Conservation (phyloP, 2,888 invertebrate genomes). For the Epinotia ramella region DNA sequence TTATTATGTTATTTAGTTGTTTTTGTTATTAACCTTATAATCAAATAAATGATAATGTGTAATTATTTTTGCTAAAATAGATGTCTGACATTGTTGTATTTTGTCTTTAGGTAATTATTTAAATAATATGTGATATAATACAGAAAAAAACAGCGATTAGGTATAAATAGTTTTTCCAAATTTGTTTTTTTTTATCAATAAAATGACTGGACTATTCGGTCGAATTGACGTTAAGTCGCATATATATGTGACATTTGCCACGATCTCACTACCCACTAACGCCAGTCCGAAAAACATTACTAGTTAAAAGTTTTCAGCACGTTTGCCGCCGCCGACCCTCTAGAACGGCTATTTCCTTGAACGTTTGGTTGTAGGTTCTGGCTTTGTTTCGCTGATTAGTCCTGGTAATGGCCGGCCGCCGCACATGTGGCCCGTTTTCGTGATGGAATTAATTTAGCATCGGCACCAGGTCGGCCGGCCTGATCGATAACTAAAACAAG, state of each 20-base stretch:
- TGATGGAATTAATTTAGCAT: constrained; percentile 68
- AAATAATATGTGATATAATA: too few relatives aligned
- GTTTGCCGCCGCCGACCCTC: background rate
- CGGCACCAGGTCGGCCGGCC: constrained; percentile 49
- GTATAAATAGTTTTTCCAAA: too few relatives aligned
- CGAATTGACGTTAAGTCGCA: too few relatives aligned
- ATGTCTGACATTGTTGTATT: too few relatives aligned
- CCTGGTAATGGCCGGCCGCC: constrained; percentile 67
- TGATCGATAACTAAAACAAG: constrained; percentile 23
- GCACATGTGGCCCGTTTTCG: constrained; percentile 68
- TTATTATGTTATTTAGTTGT: too few relatives aligned
- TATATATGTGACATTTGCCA: background rate
- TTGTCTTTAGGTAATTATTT: too few relatives aligned
- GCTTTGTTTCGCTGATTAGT: constrained; percentile 65
- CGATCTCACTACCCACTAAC: background rate
- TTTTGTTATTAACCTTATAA: too few relatives aligned
- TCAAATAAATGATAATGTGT: too few relatives aligned
- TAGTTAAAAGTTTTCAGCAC: constrained; percentile 2
- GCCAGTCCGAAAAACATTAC: background rate
- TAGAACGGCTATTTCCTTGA: constrained; percentile 11
- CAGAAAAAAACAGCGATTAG: too few relatives aligned
- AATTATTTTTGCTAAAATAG: too few relatives aligned
- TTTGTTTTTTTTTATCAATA: too few relatives aligned
- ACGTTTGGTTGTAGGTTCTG: constrained; percentile 16
- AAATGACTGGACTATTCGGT: too few relatives aligned